phyloP scores from a whole-genome alignment of 2,888 invertebrate species.

The Tubulanus polymorphus region DNA sequence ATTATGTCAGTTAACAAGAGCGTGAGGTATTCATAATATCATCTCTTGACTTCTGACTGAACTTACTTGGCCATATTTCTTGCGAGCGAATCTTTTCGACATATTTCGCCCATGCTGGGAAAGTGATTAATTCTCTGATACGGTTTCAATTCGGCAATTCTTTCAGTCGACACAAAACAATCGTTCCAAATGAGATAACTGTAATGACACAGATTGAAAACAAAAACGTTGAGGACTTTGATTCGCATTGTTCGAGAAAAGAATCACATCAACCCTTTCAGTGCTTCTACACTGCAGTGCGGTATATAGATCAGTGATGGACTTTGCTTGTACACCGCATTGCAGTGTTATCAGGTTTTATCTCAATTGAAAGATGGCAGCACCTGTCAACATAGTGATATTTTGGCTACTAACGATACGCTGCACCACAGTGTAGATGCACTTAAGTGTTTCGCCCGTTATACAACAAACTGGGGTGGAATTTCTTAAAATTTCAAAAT shows the following conservation, averaged over 20 bases:
- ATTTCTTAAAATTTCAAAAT: too few species aligned
- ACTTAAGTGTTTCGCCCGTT: not conserved
- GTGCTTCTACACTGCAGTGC: too few species aligned
- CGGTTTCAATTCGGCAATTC: constrained; percentile 48
- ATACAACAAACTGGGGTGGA: too few species aligned
- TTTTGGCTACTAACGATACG: too few species aligned
- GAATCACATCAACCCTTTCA: not conserved
- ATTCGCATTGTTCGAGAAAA: constrained; percentile 4
- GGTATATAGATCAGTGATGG: too few species aligned
- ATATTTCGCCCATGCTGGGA: constrained; percentile 53
- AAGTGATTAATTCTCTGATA: constrained; percentile 53
- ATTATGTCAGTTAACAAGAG: not conserved
- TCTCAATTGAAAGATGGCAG: not conserved
- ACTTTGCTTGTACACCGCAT: too few species aligned
- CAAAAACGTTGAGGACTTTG: not conserved
- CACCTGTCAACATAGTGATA: not conserved
- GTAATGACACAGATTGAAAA: constrained; percentile 9
- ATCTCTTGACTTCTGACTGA: not conserved
- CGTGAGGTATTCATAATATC: too few species aligned
- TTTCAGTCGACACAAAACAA: constrained; percentile 47
- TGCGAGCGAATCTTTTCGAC: constrained; percentile 51
- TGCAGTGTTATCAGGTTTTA: not conserved
- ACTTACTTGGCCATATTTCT: constrained; percentile 49
- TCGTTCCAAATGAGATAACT: constrained; percentile 54
- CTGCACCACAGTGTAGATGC: too few species aligned